Evolutionary conservation across 2,113 vertebrate species (phyloP).

Genomic region (Neoarius graeffei): DNA sequence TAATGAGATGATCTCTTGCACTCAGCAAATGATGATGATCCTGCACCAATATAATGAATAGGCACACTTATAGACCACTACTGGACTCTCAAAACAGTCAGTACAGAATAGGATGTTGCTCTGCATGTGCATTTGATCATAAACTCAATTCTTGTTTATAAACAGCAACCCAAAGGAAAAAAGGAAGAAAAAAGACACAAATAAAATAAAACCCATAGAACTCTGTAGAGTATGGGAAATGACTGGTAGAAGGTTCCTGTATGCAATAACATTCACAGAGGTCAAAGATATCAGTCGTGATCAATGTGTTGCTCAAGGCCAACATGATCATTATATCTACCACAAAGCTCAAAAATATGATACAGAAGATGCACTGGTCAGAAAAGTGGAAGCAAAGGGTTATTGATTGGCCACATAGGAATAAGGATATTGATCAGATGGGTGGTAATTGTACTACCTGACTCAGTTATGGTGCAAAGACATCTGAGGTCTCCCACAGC

Average conservation of each 20-base stretch:
- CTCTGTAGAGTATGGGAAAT: not conserved
- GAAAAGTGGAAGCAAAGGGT: not conserved
- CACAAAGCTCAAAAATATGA: not conserved
- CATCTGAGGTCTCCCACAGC: not conserved
- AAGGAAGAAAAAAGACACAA: not conserved
- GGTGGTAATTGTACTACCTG: not conserved
- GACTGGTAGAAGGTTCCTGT: not conserved
- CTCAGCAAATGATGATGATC: constrained; percentile 2
- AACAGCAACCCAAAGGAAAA: not conserved
- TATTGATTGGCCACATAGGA: constrained; percentile 2
- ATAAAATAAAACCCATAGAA: not conserved
- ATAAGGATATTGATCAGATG: constrained; percentile 8
- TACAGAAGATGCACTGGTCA: not conserved
- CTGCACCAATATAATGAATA: not conserved
- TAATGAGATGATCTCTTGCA: not conserved
- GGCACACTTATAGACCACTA: not conserved
- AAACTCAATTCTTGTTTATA: too few relatives aligned
- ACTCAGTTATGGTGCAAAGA: constrained; percentile 11
- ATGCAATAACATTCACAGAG: constrained; percentile 7
- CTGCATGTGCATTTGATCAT: not conserved
- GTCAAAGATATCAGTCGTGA: not conserved
- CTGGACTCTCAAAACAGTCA: not conserved
- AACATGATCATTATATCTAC: not conserved
- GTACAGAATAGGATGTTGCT: not conserved
- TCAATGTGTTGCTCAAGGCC: not conserved